These are phyloP conservation scores for Vanessa cardui DNA, from an alignment of 2,888 invertebrate species.

Conservation along the genomic window DNA sequence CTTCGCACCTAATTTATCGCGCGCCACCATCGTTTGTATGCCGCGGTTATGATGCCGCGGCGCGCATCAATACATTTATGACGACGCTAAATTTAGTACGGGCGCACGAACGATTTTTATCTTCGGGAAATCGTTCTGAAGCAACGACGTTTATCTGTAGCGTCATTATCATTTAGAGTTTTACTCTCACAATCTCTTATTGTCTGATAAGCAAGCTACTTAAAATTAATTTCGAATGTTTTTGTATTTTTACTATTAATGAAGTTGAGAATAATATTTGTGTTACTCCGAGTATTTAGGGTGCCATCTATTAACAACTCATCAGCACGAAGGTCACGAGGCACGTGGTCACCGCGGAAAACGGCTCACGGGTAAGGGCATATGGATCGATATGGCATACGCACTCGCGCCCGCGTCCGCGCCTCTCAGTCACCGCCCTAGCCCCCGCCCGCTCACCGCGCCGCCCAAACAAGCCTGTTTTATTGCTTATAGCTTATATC, in stretches of 20 bases:
- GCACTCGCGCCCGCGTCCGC: conserved; percentile 58
- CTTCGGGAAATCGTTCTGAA: conserved; percentile 1
- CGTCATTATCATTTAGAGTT: too few species aligned
- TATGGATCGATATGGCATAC: conserved; percentile 42
- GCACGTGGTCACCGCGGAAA: conserved; percentile 46
- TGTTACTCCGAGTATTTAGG: too few species aligned
- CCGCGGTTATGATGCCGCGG: conserved; percentile 14
- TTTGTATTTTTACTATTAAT: too few species aligned
- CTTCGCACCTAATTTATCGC: conserved; percentile 80
- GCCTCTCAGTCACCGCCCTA: conserved; percentile 36
- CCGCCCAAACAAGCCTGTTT: conserved; percentile 32
- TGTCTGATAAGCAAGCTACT: not conserved
- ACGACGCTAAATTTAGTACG: conserved; percentile 24
- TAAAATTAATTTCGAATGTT: not conserved
- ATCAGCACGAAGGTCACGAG: conserved; percentile 48
- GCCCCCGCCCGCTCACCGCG: conserved; percentile 29
- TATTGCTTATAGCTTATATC: conserved; percentile 36
- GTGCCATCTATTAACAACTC: too few species aligned
- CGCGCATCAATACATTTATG: conserved; percentile 34
- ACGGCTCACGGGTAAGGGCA: conserved; percentile 41
- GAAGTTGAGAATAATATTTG: too few species aligned
- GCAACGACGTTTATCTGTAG: not conserved
- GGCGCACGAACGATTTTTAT: conserved; percentile 13
- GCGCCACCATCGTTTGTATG: conserved; percentile 33
- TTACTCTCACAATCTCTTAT: not conserved